These are phyloP conservation scores for Acronicta psi DNA, from an alignment of 2,888 invertebrate species.

Conservation along the genomic window DNA sequence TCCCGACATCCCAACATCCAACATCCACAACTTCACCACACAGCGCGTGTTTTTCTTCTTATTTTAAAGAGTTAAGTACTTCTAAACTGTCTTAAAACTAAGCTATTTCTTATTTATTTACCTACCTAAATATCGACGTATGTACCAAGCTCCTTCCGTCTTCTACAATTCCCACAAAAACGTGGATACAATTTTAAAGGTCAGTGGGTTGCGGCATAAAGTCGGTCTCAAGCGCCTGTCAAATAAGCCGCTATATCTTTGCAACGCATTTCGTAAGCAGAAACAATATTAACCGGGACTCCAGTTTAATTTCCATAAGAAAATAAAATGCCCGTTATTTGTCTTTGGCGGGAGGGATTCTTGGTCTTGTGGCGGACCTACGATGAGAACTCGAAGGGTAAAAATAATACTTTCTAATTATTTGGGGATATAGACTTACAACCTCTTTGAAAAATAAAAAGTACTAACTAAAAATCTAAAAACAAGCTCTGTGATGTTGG, in stretches of 20 bases:
- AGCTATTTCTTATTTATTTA: no score
- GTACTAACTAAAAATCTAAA: no score
- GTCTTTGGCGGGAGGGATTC: slow-evolving; percentile 49
- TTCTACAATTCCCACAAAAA: slow-evolving; percentile 17
- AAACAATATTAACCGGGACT: slow-evolving; percentile 64
- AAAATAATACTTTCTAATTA: slow-evolving; percentile 3
- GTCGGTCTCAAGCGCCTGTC: slow-evolving; percentile 54
- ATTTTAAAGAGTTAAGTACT: no score
- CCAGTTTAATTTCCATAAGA: slow-evolving; percentile 70
- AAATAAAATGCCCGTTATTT: slow-evolving; percentile 65
- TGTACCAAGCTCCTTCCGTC: not conserved
- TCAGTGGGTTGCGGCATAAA: slow-evolving; percentile 33
- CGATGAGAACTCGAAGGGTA: slow-evolving; percentile 15
- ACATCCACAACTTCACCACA: no score
- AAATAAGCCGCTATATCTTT: slow-evolving; percentile 60
- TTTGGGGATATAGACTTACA: no score
- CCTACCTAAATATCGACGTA: no score
- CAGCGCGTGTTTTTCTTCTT: no score
- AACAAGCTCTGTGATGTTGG: no score
- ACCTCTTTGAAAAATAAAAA: no score
- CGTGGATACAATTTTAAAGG: slow-evolving; percentile 20
- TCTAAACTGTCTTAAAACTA: no score
- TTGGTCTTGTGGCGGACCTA: slow-evolving; percentile 46
- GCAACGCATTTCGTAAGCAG: slow-evolving; percentile 57
- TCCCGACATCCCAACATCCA: no score